Percentiles rank a stretch among this genome's conserved stretches.
phyloP scores from a whole-genome alignment of 2,888 invertebrate species.

The Limenitis camilla region DNA sequence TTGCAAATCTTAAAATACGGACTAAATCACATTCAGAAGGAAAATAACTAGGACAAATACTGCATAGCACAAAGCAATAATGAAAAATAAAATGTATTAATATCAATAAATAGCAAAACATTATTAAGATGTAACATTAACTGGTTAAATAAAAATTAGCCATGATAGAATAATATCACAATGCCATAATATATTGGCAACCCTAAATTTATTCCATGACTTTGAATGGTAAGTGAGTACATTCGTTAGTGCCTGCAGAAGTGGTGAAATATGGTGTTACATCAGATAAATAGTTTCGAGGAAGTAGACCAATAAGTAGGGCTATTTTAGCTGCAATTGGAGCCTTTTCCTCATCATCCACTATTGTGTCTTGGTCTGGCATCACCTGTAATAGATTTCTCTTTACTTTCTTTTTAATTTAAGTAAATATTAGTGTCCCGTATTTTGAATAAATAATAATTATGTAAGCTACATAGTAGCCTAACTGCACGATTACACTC shows the following conservation, averaged over 20 bases:
- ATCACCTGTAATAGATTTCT: slow-evolving; percentile 75
- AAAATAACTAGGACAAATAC: slow-evolving; percentile 2
- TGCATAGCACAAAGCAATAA: slow-evolving; percentile 13
- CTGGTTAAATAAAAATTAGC: neutral
- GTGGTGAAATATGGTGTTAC: slow-evolving; percentile 52
- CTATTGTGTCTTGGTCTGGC: slow-evolving; percentile 82
- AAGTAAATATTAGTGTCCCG: neutral
- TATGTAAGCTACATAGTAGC: too few relatives aligned
- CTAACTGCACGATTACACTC: too few relatives aligned
- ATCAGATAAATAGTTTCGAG: slow-evolving; percentile 60
- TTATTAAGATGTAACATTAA: neutral
- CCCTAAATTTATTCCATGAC: slow-evolving; percentile 44
- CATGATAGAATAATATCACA: slow-evolving; percentile 3
- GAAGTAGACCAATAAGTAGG: slow-evolving; percentile 69
- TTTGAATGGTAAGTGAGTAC: slow-evolving; percentile 57
- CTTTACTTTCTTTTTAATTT: neutral
- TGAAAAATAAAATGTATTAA: neutral
- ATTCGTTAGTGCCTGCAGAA: slow-evolving; percentile 41
- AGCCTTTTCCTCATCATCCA: slow-evolving; percentile 64
- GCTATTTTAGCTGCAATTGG: slow-evolving; percentile 75
- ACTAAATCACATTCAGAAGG: neutral
- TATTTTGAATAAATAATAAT: neutral
- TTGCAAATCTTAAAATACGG: slow-evolving; percentile 20
- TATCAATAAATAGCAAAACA: neutral
- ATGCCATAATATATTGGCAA: slow-evolving; percentile 3